A percentile compares a stretch with the other conserved stretches of the same genome.
Evolutionary conservation across 2,888 invertebrate genomes (phyloP).

Genomic region (Aromia moschata): DNA sequence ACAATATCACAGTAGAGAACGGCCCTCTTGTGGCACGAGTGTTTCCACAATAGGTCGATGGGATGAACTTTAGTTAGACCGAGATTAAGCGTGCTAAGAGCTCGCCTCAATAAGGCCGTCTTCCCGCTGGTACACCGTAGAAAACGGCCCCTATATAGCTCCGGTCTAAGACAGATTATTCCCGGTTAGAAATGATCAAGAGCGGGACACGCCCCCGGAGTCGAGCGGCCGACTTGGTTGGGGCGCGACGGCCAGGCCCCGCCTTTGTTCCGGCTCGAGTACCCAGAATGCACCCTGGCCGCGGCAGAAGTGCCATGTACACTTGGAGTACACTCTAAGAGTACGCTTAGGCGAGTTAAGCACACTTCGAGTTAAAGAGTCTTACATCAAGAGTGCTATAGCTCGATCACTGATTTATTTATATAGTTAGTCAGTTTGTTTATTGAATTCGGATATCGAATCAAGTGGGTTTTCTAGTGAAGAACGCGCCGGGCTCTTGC

Average conservation of each 20-base stretch:
- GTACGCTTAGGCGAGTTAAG: slow-evolving; percentile 66
- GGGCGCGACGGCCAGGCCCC: slow-evolving; percentile 31
- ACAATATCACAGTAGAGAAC: slow-evolving; percentile 60
- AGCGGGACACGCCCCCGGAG: slow-evolving; percentile 19
- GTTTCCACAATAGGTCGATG: slow-evolving; percentile 55
- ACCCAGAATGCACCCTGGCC: slow-evolving; percentile 61
- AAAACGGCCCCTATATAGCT: slow-evolving; percentile 26
- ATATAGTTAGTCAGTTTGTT: slow-evolving; percentile 66
- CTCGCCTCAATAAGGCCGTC: slow-evolving; percentile 37
- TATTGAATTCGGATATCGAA: slow-evolving; percentile 64
- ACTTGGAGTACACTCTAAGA: slow-evolving; percentile 64
- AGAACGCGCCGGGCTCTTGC: slow-evolving; percentile 59
- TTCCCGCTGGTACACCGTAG: slow-evolving; percentile 8
- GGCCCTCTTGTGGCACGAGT: slow-evolving; percentile 53
- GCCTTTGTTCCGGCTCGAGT: slow-evolving; percentile 56
- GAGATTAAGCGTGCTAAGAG: slow-evolving; percentile 39
- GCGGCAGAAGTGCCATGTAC: slow-evolving; percentile 63
- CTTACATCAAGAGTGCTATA: slow-evolving; percentile 65
- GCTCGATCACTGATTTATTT: slow-evolving; percentile 66
- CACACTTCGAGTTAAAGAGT: slow-evolving; percentile 65
- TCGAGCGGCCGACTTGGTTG: slow-evolving; percentile 18
- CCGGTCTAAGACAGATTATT: slow-evolving; percentile 24
- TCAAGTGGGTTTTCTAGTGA: slow-evolving; percentile 54
- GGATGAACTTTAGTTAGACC: slow-evolving; percentile 43
- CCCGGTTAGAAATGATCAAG: slow-evolving; percentile 28